phyloP scores from a whole-genome alignment of 2,888 invertebrate genomes.

The Syritta pipiens region DNA sequence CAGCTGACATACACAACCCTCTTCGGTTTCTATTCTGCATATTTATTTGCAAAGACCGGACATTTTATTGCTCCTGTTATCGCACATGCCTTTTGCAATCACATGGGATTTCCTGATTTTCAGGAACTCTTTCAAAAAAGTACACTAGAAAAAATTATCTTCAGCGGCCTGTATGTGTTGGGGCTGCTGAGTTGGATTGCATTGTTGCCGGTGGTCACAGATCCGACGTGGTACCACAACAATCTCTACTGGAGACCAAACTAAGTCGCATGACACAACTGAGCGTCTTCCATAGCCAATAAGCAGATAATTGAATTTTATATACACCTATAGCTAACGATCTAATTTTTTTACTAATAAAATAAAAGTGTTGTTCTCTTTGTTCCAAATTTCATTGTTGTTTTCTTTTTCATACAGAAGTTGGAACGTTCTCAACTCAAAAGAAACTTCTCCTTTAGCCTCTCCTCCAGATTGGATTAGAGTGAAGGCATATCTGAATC shows the following conservation, averaged over 20 bases:
- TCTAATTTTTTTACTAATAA: conserved; percentile 47
- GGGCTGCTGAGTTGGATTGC: conserved; percentile 90
- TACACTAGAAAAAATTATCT: conserved; percentile 82
- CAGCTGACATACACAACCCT: conserved; percentile 95
- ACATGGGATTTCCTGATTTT: conserved; percentile 97
- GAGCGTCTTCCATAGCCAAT: conserved; percentile 62
- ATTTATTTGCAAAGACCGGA: conserved; percentile 92
- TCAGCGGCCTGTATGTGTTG: conserved; percentile 85
- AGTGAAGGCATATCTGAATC: too few relatives aligned
- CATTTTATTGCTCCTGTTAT: conserved; percentile 93
- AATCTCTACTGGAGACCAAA: conserved; percentile 81
- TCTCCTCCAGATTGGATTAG: too few relatives aligned
- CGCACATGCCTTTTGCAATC: conserved; percentile 96
- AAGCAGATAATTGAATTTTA: conserved; percentile 42
- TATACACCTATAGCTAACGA: conserved; percentile 10
- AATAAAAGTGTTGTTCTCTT: conserved; percentile 35
- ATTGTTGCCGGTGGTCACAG: conserved; percentile 87
- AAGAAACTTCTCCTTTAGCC: too few relatives aligned
- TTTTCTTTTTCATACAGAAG: conserved; percentile 22
- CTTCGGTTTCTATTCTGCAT: conserved; percentile 97
- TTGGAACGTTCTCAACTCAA: too few relatives aligned
- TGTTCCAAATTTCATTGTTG: conserved; percentile 27
- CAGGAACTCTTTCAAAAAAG: conserved; percentile 83
- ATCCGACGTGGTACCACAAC: conserved; percentile 84
- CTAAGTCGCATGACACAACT: conserved; percentile 10